Conservation (phyloP, 1,140 invertebrate species). For the Stratiolaelaps scimitus region DNA sequence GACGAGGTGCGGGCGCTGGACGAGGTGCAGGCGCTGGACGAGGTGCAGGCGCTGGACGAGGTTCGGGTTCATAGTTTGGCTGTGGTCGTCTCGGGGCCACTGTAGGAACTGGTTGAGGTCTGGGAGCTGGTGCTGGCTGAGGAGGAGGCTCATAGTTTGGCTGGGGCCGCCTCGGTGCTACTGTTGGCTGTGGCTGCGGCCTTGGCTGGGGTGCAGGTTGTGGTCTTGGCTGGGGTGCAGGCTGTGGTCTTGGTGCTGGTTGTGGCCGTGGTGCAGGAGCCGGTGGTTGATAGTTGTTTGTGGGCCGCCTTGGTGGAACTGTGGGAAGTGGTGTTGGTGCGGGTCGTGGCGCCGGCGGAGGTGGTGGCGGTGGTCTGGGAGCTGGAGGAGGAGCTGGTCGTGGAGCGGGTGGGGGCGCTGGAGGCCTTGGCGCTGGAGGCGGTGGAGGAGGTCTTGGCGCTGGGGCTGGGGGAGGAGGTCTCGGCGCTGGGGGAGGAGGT, state of each 20-base stretch:
- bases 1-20: background rate
- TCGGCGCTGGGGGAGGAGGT: background rate
- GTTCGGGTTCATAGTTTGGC: background rate
- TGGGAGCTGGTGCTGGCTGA: background rate
- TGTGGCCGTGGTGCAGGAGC: background rate
- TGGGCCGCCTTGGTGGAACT: constrained; percentile 8
- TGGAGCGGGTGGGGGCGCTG: background rate
- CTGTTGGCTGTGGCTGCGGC: background rate
- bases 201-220: constrained; percentile 9
- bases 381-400: constrained; percentile 1
- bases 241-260: constrained; percentile 10
- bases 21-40: background rate
- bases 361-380: background rate
- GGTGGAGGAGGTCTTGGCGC: background rate
- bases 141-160: constrained; percentile 1
- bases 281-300: constrained; percentile 22
- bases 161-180: background rate
- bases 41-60: background rate
- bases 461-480: background rate
- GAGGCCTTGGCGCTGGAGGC: background rate
- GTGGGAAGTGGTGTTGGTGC: constrained; percentile 17
- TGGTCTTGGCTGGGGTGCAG: background rate
- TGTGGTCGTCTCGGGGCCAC: constrained; percentile 1
- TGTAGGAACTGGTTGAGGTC: constrained; percentile 3
- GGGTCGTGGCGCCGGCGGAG: background rate